These are phyloP conservation scores for Leptopilina boulardi DNA, from an alignment of 1,140 invertebrate species.

Conservation along the genomic window DNA sequence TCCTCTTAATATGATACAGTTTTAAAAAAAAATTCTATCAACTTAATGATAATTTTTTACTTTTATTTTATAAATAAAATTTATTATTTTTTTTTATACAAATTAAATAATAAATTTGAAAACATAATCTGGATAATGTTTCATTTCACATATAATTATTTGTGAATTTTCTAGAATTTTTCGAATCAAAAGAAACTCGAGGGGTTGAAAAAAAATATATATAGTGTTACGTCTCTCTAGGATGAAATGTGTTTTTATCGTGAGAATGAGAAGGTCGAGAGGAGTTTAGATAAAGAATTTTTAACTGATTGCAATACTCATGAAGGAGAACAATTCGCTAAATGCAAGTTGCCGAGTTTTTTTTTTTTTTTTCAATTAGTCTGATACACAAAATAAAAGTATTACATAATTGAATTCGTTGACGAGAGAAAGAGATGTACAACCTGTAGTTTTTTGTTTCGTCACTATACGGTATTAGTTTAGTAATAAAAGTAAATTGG, in stretches of 20 bases:
- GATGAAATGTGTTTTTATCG: neutral
- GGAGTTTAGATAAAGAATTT: neutral
- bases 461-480: slow-evolving; percentile 3
- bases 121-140: no score
- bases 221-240: neutral
- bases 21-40: no score
- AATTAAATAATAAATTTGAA: no score
- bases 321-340: neutral
- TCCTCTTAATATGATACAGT: no score
- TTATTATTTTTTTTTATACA: no score
- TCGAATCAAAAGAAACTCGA: no score
- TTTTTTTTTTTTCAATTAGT: slow-evolving; percentile 11
- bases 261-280: neutral
- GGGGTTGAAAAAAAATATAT: no score
- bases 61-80: no score
- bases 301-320: neutral
- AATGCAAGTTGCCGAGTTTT: slow-evolving; percentile 3
- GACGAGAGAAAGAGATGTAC: neutral
- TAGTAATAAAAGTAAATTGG: neutral
- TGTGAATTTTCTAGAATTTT: no score
- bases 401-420: slow-evolving; percentile 12
- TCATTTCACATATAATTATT: no score
- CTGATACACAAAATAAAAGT: slow-evolving; percentile 10
- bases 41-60: no score
- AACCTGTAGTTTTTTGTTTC: no score